These are phyloP conservation scores for Strongylocentrotus purpuratus DNA, from an alignment of 35 echinoderm and acorn worm species.

Conservation along the genomic window DNA sequence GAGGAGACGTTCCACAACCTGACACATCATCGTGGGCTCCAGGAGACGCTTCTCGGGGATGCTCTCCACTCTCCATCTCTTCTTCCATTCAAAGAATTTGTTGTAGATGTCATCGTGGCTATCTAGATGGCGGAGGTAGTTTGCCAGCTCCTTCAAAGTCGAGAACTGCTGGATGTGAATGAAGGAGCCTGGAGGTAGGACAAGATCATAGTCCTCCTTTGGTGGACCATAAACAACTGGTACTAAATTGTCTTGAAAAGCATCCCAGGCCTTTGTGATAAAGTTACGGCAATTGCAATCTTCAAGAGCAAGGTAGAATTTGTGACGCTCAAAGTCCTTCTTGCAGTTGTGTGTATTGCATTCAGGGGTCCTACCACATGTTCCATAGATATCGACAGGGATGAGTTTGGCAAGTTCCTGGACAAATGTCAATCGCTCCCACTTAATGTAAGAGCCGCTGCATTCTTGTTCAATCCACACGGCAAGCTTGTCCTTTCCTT, in stretches of 20 bases:
- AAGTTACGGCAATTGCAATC: slow-evolving; percentile 66
- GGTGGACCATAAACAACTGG: slow-evolving; percentile 72
- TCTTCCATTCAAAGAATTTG: slow-evolving; percentile 73
- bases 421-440: slow-evolving; percentile 60
- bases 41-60: neutral
- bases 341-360: slow-evolving; percentile 21
- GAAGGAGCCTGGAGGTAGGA: slow-evolving; percentile 66
- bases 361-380: slow-evolving; percentile 60
- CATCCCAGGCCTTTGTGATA: slow-evolving; percentile 70
- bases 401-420: slow-evolving; percentile 51
- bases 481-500: neutral
- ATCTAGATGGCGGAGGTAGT: slow-evolving; percentile 58
- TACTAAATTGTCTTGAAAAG: slow-evolving; percentile 43
- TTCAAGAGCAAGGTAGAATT: slow-evolving; percentile 77
- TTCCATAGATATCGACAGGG: slow-evolving; percentile 52
- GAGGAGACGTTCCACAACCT: slow-evolving; percentile 16
- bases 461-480: neutral
- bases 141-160: slow-evolving; percentile 34
- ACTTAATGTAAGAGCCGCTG: neutral
- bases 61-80: slow-evolving; percentile 36
- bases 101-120: slow-evolving; percentile 56
- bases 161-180: slow-evolving; percentile 72
- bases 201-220: slow-evolving; percentile 54
- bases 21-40: neutral
- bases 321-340: slow-evolving; percentile 38